Percentiles rank a stretch among this genome's conserved stretches.
Evolutionary conservation across 1,140 invertebrate species (phyloP).

Genomic region (Drosophila novamexicana): DNA sequence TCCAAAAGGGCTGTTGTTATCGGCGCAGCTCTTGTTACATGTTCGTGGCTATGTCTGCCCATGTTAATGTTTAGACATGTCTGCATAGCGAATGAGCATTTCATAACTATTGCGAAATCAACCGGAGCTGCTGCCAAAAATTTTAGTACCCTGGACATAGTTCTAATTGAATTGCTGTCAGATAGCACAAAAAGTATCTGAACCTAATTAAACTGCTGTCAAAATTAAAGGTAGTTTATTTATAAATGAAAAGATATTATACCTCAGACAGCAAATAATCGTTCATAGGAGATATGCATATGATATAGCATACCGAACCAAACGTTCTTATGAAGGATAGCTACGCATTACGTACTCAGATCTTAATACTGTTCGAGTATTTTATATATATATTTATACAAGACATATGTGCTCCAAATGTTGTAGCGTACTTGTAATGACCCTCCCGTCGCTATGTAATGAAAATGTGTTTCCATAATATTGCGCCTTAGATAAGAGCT

Average conservation of each 20-base stretch:
- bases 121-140: neutral
- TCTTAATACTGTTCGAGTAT: no score
- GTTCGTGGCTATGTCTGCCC: slow-evolving; percentile 32
- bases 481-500: slow-evolving; percentile 35
- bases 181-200: neutral
- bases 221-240: no score
- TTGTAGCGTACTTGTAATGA: neutral
- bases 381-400: neutral
- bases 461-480: slow-evolving; percentile 57
- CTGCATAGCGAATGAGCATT: slow-evolving; percentile 49
- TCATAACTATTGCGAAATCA: slow-evolving; percentile 62
- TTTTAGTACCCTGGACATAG: neutral
- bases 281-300: no score
- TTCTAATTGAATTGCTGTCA: neutral
- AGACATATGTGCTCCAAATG: neutral
- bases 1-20: slow-evolving; percentile 36
- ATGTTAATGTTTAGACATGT: slow-evolving; percentile 68
- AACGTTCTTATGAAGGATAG: no score
- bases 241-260: no score
- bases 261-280: no score
- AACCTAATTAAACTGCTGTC: no score
- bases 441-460: slow-evolving; percentile 12
- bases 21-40: slow-evolving; percentile 11
- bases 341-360: no score
- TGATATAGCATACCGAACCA: no score